Conservation (phyloP, 2,888 invertebrate genomes). For the Mantis religiosa region DNA sequence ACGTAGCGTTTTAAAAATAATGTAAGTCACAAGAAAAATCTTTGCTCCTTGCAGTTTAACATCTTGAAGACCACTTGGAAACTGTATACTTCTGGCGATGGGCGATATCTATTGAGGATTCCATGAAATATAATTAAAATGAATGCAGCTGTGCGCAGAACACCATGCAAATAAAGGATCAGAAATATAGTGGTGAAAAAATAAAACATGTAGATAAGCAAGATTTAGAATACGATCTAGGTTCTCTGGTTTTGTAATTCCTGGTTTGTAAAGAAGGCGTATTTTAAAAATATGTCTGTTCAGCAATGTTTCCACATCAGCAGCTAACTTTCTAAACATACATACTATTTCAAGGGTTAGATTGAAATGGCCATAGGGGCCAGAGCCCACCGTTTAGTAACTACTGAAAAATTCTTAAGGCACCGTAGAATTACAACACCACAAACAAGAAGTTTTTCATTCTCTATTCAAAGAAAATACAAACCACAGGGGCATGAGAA, state of each 20-base stretch:
- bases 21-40: neutral
- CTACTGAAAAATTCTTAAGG: neutral
- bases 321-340: neutral
- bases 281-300: neutral
- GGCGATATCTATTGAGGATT: neutral
- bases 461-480: neutral
- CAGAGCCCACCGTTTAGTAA: conserved; percentile 23
- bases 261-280: neutral
- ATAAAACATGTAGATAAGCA: neutral
- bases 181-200: neutral
- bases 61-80: neutral
- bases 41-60: neutral
- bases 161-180: neutral
- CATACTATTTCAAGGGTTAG: neutral
- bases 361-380: conserved; percentile 22
- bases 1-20: too few relatives aligned
- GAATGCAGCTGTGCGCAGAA: neutral
- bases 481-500: neutral
- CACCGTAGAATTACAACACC: neutral
- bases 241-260: neutral
- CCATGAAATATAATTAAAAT: neutral
- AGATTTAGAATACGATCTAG: neutral
- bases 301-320: neutral
- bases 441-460: neutral
- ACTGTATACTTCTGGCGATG: neutral